A percentile compares a stretch with the other conserved stretches of the same genome.
Evolutionary conservation across 1,140 invertebrate species (phyloP).

Genomic region (Lordiphosa collinella): DNA sequence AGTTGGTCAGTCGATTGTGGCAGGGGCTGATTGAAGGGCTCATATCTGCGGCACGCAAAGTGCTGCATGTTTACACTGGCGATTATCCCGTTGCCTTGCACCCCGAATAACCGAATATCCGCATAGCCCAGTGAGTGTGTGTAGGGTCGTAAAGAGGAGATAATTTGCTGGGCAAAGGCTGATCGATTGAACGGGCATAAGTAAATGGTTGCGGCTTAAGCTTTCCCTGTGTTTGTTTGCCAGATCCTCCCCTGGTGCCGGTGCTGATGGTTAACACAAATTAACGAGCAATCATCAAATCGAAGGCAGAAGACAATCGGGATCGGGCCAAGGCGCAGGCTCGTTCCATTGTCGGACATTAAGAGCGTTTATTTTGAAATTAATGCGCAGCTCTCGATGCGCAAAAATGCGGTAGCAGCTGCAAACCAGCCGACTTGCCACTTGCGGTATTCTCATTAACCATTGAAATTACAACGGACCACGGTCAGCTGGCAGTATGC

Average conservation of each 20-base stretch:
- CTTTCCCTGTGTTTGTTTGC: conserved; percentile 52
- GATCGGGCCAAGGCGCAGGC: conserved; percentile 14
- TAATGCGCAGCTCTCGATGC: conserved; percentile 53
- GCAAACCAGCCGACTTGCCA: conserved; percentile 39
- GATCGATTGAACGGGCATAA: conserved; percentile 48
- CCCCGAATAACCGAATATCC: conserved; percentile 23
- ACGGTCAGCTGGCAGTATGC: conserved; percentile 31
- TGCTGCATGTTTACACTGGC: conserved; percentile 68
- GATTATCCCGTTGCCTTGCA: conserved; percentile 61
- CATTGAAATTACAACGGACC: conserved; percentile 62
- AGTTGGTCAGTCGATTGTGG: conserved; percentile 24
- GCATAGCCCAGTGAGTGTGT: too few relatives aligned
- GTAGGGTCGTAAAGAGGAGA: conserved; percentile 61
- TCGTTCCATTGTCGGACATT: conserved; percentile 28
- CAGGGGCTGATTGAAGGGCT: conserved; percentile 54
- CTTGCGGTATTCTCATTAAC: conserved; percentile 71
- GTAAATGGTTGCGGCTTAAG: conserved; percentile 41
- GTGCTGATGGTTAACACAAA: conserved; percentile 74
- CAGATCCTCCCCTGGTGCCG: conserved; percentile 6
- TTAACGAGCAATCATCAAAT: conserved; percentile 79
- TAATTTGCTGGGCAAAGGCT: conserved; percentile 65
- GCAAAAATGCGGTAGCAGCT: conserved; percentile 41
- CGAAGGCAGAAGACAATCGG: conserved; percentile 56
- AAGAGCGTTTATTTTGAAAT: conserved; percentile 70
- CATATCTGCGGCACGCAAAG: conserved; percentile 68